phyloP scores from a whole-genome alignment of 2,888 invertebrate species.

The Argyra leucocephala region DNA sequence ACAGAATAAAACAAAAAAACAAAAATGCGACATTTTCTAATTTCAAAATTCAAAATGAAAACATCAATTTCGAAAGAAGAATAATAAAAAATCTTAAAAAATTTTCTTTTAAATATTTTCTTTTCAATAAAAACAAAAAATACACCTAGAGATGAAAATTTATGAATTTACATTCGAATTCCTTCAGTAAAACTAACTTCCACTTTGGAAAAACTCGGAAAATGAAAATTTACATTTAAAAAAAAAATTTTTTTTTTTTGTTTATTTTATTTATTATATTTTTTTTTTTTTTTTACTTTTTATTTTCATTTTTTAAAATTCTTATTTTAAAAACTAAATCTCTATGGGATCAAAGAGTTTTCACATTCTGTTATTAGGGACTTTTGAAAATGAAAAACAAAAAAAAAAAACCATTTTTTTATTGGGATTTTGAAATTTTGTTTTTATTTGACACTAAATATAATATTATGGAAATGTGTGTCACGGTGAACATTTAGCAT shows the following conservation, averaged over 20 bases:
- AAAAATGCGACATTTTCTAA: not conserved
- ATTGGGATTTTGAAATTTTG: not conserved
- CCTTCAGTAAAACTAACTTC: not conserved
- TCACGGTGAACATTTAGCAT: slow-evolving; percentile 3
- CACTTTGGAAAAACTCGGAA: not conserved
- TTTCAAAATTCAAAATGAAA: not conserved
- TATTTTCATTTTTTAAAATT: too few species aligned
- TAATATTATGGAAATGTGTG: not conserved
- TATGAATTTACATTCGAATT: not conserved
- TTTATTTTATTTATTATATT: too few species aligned
- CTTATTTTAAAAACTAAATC: not conserved
- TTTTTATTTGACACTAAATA: not conserved
- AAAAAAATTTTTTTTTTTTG: not conserved
- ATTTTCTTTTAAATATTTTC: not conserved
- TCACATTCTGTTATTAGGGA: not conserved
- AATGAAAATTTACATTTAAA: not conserved
- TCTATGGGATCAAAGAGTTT: slow-evolving; percentile 6
- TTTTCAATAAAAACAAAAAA: not conserved
- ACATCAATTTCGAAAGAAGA: not conserved
- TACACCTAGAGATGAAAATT: not conserved
- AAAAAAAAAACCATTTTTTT: not conserved
- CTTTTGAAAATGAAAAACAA: too few species aligned
- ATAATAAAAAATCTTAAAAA: not conserved
- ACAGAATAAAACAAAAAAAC: too few species aligned
- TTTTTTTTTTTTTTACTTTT: too few species aligned